phyloP scores from a whole-genome alignment of 2,113 vertebrate genomes.

The Hypocryptadius cinnamomeus region DNA sequence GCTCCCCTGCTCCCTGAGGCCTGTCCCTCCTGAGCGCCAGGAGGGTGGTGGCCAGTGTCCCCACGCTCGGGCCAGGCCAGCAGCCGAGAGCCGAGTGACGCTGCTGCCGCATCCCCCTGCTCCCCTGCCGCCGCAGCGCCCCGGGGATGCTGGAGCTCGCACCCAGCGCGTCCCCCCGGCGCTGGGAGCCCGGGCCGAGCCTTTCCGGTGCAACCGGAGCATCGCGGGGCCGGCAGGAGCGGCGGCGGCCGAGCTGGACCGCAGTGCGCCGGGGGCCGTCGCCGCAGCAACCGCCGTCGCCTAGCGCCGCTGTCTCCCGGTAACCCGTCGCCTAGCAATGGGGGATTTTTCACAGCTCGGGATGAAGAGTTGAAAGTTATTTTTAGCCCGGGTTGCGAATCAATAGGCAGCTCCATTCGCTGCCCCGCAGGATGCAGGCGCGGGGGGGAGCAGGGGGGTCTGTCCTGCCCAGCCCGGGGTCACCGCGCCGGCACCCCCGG shows the following conservation, averaged over 20 bases:
- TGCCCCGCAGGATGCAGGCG: conserved; percentile 2
- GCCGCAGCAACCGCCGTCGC: conserved; percentile 67
- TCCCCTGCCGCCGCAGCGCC: background rate
- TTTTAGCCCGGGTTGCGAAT: conserved; percentile 69
- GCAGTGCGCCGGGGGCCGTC: conserved; percentile 63
- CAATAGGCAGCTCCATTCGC: conserved; percentile 65
- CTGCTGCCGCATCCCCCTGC: accelerated
- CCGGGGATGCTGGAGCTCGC: background rate
- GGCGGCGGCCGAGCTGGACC: background rate
- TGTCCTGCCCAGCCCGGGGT: background rate
- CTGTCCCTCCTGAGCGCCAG: accelerated
- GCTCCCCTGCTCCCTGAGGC: accelerated
- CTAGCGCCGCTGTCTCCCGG: conserved; percentile 74
- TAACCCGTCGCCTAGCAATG: conserved; percentile 76
- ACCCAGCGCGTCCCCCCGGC: accelerated
- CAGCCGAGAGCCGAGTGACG: background rate
- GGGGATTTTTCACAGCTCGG: conserved; percentile 68
- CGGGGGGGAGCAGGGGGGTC: background rate
- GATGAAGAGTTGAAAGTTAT: conserved; percentile 69
- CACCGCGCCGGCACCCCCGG: accelerated
- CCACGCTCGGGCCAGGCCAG: accelerated
- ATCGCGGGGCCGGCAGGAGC: background rate
- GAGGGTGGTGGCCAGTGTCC: accelerated
- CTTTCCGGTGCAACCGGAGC: accelerated
- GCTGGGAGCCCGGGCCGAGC: accelerated